Conservation (phyloP, 2,888 invertebrate species). For the Neuroscelio doddi region DNA sequence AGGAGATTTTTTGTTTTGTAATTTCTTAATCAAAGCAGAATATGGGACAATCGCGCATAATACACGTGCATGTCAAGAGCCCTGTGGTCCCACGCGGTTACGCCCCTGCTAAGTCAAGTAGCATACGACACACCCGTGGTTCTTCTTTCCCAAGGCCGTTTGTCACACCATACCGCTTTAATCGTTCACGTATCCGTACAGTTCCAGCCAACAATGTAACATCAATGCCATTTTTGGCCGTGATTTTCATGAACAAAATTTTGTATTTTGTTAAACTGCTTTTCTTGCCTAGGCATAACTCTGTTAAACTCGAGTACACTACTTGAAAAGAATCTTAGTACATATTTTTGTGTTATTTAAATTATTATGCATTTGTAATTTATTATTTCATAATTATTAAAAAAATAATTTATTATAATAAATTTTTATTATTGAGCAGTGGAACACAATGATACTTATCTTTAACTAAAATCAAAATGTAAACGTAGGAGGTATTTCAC, state of each 20-base stretch:
- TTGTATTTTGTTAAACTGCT: neutral
- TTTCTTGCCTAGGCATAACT: no score
- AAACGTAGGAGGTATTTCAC: no score
- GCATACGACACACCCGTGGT: constrained; percentile 41
- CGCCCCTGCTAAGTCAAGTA: constrained; percentile 37
- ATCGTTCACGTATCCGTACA: constrained; percentile 21
- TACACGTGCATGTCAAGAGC: constrained; percentile 17
- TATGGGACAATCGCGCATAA: constrained; percentile 11
- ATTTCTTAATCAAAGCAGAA: constrained; percentile 10
- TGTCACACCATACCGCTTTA: constrained; percentile 34
- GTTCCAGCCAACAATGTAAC: constrained; percentile 14
- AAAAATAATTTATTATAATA: no score
- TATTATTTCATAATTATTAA: no score
- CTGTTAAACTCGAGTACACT: no score
- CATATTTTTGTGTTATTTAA: no score
- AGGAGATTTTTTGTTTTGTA: no score
- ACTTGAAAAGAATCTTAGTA: no score
- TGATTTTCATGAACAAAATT: neutral
- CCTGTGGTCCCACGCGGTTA: constrained; percentile 37
- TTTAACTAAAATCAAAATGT: no score
- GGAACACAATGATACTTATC: no score
- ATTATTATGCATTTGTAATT: no score
- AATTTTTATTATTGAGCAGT: no score
- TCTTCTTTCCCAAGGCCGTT: constrained; percentile 40
- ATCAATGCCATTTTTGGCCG: constrained; percentile 15